Base-by-base conservation (phyloP, 2,797 vertebrate genomes). In the Acanthurus tractus region DNA sequence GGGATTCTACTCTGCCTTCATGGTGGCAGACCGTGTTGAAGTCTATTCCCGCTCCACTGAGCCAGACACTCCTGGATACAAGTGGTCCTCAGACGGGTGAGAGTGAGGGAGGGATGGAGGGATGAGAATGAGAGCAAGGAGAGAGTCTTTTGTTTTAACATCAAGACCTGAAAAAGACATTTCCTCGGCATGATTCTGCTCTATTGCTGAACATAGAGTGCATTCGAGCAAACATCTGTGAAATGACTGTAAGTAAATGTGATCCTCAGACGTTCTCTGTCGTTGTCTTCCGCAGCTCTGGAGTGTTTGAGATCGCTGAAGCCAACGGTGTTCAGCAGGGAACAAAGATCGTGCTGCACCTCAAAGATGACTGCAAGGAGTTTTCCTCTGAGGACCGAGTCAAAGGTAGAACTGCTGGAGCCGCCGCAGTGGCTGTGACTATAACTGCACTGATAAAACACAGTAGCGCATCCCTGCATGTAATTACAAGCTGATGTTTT, bases 1-100 rank as follows among this genome's bases (percentile, higher is more conserved):
- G 57, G 98, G 98, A 22, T 99, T 99, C 93, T 99, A 99, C 90
- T 99, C 98, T 0, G 93, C 97, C 34, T 99, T 99, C 94, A 99
- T 99, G 98, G 98, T 99, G 80, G 95, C 98, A 0, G 94, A 98
- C 83, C 90, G 81, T 1, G 97, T 99, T n/a, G 97, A 99, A 0
- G 98, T 99, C 49, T 99, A 96, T 88, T 97, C 98, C 0, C 94
- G 94, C 78, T 93, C 95, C 0, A 94, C 95, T 1, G 94, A 94
- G 55, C 90, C 93, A 0, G 95, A 73, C 11, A 92, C 93, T 50
- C 94, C 92, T 0, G 97, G 96, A 40, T 97, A 96, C 92, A 97
- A 96, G 92, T 99, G 98, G 98, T 95, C 96, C 44, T 99, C 98
- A 0, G 97, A 99, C 0, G 98, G 98, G 98, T 99, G 86, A 96